phyloP scores from a whole-genome alignment of 2,888 invertebrate genomes.

The Aspidapion aeneum region DNA sequence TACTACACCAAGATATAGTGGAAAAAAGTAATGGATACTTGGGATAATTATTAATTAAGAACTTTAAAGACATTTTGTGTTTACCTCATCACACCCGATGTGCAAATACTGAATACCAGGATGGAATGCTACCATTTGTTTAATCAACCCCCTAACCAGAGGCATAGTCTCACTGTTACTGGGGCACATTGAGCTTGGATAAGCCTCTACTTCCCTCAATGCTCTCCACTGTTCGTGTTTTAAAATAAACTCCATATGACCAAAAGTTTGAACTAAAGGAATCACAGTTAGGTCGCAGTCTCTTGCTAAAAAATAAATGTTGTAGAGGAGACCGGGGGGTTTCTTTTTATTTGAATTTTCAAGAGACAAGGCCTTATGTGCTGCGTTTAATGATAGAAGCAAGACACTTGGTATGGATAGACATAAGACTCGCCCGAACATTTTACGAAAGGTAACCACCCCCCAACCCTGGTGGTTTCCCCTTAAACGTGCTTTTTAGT shows the following conservation, averaged over 20 bases:
- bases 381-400: no score
- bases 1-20: neutral
- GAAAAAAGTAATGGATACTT: no score
- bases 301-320: constrained; percentile 49
- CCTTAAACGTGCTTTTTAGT: no score
- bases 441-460: no score
- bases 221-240: constrained; percentile 65
- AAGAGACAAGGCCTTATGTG: no score
- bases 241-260: constrained; percentile 51
- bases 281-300: constrained; percentile 65
- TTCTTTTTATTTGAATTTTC: no score
- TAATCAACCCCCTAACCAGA: constrained; percentile 64
- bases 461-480: no score
- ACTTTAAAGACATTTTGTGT: neutral
- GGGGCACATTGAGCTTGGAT: constrained; percentile 74
- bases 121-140: constrained; percentile 67
- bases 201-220: constrained; percentile 62
- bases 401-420: no score
- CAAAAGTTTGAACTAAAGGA: constrained; percentile 57
- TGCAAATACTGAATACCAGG: constrained; percentile 64
- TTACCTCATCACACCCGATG: constrained; percentile 78
- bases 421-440: no score
- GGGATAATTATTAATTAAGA: neutral
- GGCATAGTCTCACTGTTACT: constrained; percentile 58
- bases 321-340: neutral